These are phyloP conservation scores for Trichopoda pennipes DNA, from an alignment of 2,888 invertebrate genomes.

Conservation along the genomic window DNA sequence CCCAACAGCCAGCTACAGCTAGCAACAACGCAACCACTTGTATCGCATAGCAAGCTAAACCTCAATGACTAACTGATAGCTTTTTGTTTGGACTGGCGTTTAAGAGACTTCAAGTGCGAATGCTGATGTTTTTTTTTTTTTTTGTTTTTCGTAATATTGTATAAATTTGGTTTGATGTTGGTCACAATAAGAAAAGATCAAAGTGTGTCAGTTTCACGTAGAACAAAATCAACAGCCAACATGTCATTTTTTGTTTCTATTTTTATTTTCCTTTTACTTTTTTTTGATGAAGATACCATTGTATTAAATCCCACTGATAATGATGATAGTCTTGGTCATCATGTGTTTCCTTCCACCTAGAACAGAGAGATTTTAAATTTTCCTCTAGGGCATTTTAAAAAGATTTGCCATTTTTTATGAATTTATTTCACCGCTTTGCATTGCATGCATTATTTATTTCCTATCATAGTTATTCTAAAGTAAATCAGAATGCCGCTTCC, in stretches of 20 bases:
- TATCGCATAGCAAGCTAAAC: constrained; percentile 21
- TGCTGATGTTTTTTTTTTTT: constrained; percentile 3
- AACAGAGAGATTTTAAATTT: constrained; percentile 55
- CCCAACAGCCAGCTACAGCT: constrained; percentile 9
- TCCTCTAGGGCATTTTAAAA: constrained; percentile 62
- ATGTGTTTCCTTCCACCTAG: constrained; percentile 1
- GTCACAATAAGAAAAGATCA: constrained; percentile 58
- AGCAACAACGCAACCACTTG: constrained; percentile 11
- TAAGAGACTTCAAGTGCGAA: constrained; percentile 49
- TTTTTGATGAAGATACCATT: constrained; percentile 63
- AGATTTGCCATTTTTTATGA: constrained; percentile 52
- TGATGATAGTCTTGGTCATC: constrained; percentile 5
- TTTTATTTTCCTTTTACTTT: neutral
- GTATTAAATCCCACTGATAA: constrained; percentile 21
- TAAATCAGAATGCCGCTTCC: constrained; percentile 59
- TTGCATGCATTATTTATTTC: constrained; percentile 65
- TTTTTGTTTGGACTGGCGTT: constrained; percentile 31
- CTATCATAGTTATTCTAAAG: constrained; percentile 49
- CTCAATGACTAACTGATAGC: constrained; percentile 31
- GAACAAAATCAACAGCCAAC: constrained; percentile 55
- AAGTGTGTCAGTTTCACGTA: constrained; percentile 63
- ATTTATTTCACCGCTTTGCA: constrained; percentile 53
- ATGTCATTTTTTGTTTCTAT: constrained; percentile 53
- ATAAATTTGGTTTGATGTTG: constrained; percentile 59
- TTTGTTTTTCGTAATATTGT: neutral